These are phyloP conservation scores for Silurus aristotelis DNA, from an alignment of 2,797 vertebrate genomes.

Conservation along the genomic window DNA sequence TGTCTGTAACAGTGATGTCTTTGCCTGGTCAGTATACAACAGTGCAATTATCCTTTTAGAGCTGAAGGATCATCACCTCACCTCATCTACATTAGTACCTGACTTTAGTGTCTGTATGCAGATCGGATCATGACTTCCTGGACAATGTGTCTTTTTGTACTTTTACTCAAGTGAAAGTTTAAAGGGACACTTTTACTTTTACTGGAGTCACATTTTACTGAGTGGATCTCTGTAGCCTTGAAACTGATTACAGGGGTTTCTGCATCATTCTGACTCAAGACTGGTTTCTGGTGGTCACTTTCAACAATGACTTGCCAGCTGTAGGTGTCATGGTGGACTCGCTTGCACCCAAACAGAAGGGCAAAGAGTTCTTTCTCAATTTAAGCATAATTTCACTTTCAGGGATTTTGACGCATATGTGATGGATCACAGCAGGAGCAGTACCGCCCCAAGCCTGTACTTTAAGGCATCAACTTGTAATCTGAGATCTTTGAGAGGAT, in stretches of 20 bases:
- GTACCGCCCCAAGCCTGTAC: constrained; percentile 24
- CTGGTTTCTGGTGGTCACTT: constrained; percentile 32
- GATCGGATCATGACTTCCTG: background rate
- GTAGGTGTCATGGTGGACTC: constrained; percentile 28
- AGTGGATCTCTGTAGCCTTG: background rate
- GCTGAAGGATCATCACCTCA: no score
- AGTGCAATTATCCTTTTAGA: no score
- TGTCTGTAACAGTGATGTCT: no score
- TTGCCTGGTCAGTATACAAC: no score
- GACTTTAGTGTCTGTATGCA: no score
- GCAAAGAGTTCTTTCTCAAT: constrained; percentile 49
- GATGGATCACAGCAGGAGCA: constrained; percentile 28
- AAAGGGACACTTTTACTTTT: no score
- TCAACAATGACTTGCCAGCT: constrained; percentile 1
- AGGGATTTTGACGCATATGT: constrained; percentile 36
- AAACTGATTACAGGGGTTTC: background rate
- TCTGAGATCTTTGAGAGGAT: constrained; percentile 43
- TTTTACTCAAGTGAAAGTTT: no score
- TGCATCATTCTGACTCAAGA: background rate
- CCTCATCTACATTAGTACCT: no score
- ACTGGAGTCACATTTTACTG: no score
- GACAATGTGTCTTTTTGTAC: background rate
- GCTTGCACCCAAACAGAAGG: constrained; percentile 39
- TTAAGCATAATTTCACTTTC: constrained; percentile 36
- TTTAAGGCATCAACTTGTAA: constrained; percentile 40